Conservation (phyloP, 2,888 invertebrate species). For the Synergus itoensis region DNA sequence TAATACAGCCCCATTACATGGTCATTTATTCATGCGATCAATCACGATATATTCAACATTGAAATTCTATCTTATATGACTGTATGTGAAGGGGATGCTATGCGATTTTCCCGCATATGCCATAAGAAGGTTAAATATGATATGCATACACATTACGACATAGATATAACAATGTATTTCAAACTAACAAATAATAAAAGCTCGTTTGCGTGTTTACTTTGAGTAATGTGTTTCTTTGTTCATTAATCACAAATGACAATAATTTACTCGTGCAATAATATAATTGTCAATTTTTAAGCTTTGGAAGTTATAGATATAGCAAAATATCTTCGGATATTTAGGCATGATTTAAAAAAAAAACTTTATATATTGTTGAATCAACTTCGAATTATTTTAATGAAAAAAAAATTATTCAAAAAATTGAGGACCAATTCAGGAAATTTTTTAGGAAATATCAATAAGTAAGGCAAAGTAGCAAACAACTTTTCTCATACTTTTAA, state of each 20-base stretch:
- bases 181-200: not conserved
- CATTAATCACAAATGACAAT: not conserved
- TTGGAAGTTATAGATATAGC: no score
- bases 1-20: conserved; percentile 63
- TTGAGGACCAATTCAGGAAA: no score
- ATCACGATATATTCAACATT: conserved; percentile 67
- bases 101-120: not conserved
- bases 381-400: no score
- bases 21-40: conserved; percentile 70
- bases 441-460: no score
- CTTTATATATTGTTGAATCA: no score
- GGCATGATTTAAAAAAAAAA: no score
- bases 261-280: not conserved
- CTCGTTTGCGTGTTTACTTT: not conserved
- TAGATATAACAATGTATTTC: not conserved
- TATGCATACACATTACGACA: not conserved
- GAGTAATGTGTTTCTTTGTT: not conserved
- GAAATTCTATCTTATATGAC: conserved; percentile 72
- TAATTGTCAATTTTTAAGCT: no score
- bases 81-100: conserved; percentile 51
- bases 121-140: not conserved
- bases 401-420: no score
- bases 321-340: no score
- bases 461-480: no score
- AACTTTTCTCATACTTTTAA: no score